Evolutionary conservation across 2,797 vertebrate species (phyloP).

Genomic region (Leptodactylus fallax): DNA sequence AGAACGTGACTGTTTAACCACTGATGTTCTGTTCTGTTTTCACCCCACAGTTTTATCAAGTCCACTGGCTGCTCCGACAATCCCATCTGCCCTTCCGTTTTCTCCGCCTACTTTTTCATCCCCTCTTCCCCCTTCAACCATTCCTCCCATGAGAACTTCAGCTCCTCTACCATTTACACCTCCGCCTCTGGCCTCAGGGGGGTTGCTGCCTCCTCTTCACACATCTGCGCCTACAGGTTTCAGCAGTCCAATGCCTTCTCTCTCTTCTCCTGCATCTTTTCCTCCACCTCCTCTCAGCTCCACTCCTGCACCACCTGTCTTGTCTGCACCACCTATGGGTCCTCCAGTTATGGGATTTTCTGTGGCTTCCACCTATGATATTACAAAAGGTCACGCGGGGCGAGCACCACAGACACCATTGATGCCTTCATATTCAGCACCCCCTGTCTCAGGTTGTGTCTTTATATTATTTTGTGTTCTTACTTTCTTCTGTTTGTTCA

Average conservation of each 20-base stretch:
- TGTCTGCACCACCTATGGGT: slow-evolving; percentile 76
- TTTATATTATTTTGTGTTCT: background rate
- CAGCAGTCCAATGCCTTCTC: slow-evolving; percentile 39
- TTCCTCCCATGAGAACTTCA: slow-evolving; percentile 68
- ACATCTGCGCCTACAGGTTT: slow-evolving; percentile 62
- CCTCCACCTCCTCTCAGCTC: slow-evolving; percentile 34
- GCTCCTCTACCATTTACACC: slow-evolving; percentile 67
- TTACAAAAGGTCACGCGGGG: slow-evolving; percentile 92
- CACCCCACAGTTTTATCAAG: slow-evolving; percentile 72
- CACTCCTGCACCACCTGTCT: slow-evolving; percentile 63
- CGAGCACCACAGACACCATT: slow-evolving; percentile 92
- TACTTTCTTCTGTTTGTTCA: background rate
- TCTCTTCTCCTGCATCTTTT: slow-evolving; percentile 55
- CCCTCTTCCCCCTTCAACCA: slow-evolving; percentile 64
- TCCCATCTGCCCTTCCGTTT: slow-evolving; percentile 68
- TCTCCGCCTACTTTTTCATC: slow-evolving; percentile 67
- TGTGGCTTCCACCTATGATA: slow-evolving; percentile 83
- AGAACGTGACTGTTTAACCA: background rate
- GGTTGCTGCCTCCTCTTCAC: background rate
- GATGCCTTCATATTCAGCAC: slow-evolving; percentile 88
- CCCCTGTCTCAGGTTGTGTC: slow-evolving; percentile 80
- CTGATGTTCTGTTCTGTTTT: slow-evolving; percentile 19
- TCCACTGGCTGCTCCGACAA: slow-evolving; percentile 70
- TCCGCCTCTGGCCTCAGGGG: slow-evolving; percentile 56
- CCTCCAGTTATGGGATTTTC: slow-evolving; percentile 85